Conservation (phyloP, 2,888 invertebrate genomes). For the Torymus auratus region DNA sequence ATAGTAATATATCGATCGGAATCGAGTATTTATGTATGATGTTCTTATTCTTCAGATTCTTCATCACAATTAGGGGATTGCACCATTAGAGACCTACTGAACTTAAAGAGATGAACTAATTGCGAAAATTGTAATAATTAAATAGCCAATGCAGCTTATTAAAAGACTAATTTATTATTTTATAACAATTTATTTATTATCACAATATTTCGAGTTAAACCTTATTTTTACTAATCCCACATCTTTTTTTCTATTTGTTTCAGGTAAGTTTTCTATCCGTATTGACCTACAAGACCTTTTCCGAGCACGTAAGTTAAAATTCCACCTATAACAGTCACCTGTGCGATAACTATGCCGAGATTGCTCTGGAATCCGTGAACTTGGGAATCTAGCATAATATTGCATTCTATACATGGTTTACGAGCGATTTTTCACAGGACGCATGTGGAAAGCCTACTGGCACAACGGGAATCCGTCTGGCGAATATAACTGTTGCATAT, state of each 20-base stretch:
- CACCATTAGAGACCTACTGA: too few relatives aligned
- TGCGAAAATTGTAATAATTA: too few relatives aligned
- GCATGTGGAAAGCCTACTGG: slow-evolving; percentile 15
- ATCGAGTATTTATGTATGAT: too few relatives aligned
- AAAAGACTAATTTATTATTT: too few relatives aligned
- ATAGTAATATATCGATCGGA: too few relatives aligned
- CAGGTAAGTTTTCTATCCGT: slow-evolving; percentile 36
- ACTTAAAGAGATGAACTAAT: too few relatives aligned
- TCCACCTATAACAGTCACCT: slow-evolving; percentile 17
- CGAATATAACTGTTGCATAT: too few relatives aligned
- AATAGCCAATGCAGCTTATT: too few relatives aligned
- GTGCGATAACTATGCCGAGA: not conserved
- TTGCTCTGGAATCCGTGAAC: slow-evolving; percentile 36
- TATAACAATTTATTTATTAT: too few relatives aligned
- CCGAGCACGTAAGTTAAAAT: slow-evolving; percentile 17
- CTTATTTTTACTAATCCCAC: not conserved
- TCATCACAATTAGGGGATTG: too few relatives aligned
- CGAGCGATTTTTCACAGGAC: slow-evolving; percentile 20
- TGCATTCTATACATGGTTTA: slow-evolving; percentile 36
- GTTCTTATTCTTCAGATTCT: too few relatives aligned
- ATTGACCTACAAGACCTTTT: slow-evolving; percentile 8
- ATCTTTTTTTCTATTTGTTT: slow-evolving; percentile 10
- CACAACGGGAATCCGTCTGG: not conserved
- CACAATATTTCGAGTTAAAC: not conserved
- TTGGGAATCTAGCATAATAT: slow-evolving; percentile 8